Base-by-base conservation (phyloP, 2,113 vertebrate species). In the Sinocyclocheilus rhinocerous region DNA sequence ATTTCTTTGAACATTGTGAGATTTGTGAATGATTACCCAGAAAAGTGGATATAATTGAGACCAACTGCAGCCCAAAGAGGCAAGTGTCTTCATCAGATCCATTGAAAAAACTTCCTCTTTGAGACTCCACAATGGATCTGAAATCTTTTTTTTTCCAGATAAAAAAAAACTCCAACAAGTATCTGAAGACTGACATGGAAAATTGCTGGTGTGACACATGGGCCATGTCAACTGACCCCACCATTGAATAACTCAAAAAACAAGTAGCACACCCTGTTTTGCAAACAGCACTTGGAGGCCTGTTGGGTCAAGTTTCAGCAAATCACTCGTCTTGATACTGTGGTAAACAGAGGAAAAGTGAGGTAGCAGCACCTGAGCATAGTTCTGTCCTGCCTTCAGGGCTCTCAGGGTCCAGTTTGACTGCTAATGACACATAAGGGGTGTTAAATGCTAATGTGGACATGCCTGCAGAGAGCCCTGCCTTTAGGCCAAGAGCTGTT, bases 381-480 rank as follows among this genome's bases (percentile, higher is more conserved):
- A 83, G 70, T 76, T 22, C 63, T 73, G 57, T 39, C 59, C 4
- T 63, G 72, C 63, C 88, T 81, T 84, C 50, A 3, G 83, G 88
- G 45, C 4, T 24, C 50, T 26, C 29, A 24, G 7, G 52, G 83
- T 78, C 83, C 73, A 33, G 78, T 85, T 81, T 7, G 42, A 79
- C 83, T 55, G 72, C 55, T 89, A 83, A 87, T 79, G 88, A 85
- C 70, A 70, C 48, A 67, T 85, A 77, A 88, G 48, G 39, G 7
- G 61, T 79, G 72, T 72, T 39, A 78, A 73, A 77, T 70, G 15
- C 65, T 81, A 79, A 79, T 81, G 22, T 73, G 57, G 65, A 81
- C 65, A 73, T 52, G 81, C 59, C 87, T 80, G 63, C 76, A 76
- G 84, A 75, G 33, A 8, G 29, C 50, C 39, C 45, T 36, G 55